Evolutionary conservation across 2,888 invertebrate genomes (phyloP).

Genomic region (Crocallis elinguaria): DNA sequence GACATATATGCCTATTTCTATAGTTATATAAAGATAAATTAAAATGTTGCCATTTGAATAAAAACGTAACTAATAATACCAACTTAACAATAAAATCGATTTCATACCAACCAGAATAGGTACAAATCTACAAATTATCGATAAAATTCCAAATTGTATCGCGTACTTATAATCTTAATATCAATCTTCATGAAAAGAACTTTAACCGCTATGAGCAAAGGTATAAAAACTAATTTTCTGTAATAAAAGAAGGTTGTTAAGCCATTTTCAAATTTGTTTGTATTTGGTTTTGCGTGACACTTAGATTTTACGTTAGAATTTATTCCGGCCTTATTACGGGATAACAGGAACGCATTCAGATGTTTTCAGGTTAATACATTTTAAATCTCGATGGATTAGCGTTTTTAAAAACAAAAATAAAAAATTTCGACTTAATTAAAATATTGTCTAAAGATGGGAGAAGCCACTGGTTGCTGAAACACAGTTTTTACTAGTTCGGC

Average conservation of each 20-base stretch:
- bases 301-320: slow-evolving; percentile 38
- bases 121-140: not conserved
- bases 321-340: slow-evolving; percentile 43
- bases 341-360: slow-evolving; percentile 20
- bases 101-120: not conserved
- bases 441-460: too few species aligned
- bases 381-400: too few species aligned
- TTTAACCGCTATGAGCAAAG: not conserved
- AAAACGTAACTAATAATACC: not conserved
- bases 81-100: not conserved
- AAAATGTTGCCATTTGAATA: not conserved
- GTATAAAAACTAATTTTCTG: not conserved
- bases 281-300: slow-evolving; percentile 43
- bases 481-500: too few species aligned
- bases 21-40: too few species aligned
- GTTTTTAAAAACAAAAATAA: too few species aligned
- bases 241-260: not conserved
- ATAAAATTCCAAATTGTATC: slow-evolving; percentile 7
- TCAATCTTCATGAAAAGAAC: too few species aligned
- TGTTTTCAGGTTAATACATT: too few species aligned
- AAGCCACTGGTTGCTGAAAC: too few species aligned
- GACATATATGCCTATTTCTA: too few species aligned
- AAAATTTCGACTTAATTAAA: too few species aligned
- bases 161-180: too few species aligned
- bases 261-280: not conserved